Evolutionary conservation across 2,797 vertebrate species (phyloP), one percentile per base, ranked within the genome.

Genomic region (Todus mexicanus): DNA sequence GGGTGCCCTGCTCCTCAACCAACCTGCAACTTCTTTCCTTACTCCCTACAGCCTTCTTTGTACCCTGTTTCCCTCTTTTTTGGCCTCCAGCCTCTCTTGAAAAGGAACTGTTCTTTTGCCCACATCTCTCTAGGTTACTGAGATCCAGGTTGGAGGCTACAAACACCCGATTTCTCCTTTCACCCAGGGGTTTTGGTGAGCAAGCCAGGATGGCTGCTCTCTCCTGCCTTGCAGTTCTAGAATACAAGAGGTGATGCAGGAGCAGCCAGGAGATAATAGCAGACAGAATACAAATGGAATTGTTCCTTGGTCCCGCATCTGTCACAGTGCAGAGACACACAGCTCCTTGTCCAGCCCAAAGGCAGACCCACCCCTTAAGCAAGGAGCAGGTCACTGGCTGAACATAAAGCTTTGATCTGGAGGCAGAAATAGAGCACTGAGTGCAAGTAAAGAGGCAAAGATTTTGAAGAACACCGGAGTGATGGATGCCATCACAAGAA

Each of bases 251-350:
- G 29, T 64, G 73, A 22, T 43, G 63, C 15, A 57, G 60, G 21
- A 97, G 98, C 87, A 97, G 97, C 56, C 98, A 96, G 89, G 97
- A 96, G 53, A 98, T 98, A 60, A 97, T 97, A 35, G 96, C 97
- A 56, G n/a, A 17, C 98, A 18, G 98, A 98, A 27, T 98, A 98
- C 16, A 98, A 97, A 70, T 98, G 98, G 7, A 98, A 97, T 98
- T 59, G 76, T 98, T 72, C 98, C 98, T n/a, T 98, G 98, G 80
- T 97, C 98, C 25, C 98, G 98, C n/a, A 93, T 96, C 27, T 98
- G 98, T 84, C 98, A 98, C 96, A 94, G 97, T 94, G 97, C 96
- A 42, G 98, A 6, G 97, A 98, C 93, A 97, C 98, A 7, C 97
- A 98, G 98, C 97, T 99, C 77, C 98, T 98, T 2, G 95, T 96